Evolutionary conservation across 53 echinoderm and acorn worm genomes (phyloP).

Genomic region (Arbacia lixula): DNA sequence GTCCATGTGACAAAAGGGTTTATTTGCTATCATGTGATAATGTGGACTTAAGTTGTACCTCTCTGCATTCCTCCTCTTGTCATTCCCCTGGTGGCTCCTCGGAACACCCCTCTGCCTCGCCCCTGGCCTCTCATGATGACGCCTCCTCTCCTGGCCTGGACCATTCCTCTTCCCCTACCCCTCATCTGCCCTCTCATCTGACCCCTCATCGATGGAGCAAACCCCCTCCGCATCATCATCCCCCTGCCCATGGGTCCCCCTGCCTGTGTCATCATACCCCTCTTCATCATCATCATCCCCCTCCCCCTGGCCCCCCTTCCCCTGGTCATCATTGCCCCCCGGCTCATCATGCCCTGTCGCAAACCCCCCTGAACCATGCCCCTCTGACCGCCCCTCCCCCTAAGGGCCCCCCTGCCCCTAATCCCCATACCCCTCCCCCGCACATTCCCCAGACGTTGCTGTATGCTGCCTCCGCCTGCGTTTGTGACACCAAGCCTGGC

Average conservation of each 20-base stretch:
- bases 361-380: conserved; percentile 14
- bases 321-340: conserved; percentile 23
- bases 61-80: conserved; percentile 36
- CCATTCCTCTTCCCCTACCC: conserved; percentile 30
- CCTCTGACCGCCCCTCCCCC: conserved; percentile 27
- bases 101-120: conserved; percentile 15
- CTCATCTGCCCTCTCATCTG: conserved; percentile 45
- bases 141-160: conserved; percentile 62
- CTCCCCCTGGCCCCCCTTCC: conserved; percentile 68
- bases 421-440: conserved; percentile 44
- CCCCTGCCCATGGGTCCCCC: conserved; percentile 24
- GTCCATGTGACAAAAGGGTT: too few species aligned
- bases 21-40: too few species aligned
- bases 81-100: conserved; percentile 47
- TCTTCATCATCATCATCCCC: conserved; percentile 18
- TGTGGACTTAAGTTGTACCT: too few species aligned
- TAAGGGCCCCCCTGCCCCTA: conserved; percentile 34
- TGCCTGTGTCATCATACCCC: conserved; percentile 14
- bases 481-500: conserved; percentile 73
- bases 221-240: conserved; percentile 29
- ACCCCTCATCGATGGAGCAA: conserved; percentile 21
- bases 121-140: conserved; percentile 54
- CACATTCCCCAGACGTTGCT: conserved; percentile 32
- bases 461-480: conserved; percentile 44
- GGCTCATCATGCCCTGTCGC: conserved; percentile 42